A percentile compares a stretch with the other conserved stretches of the same genome.
phyloP scores from a whole-genome alignment of 2,888 invertebrate genomes.

The Galerucella calmariensis region DNA sequence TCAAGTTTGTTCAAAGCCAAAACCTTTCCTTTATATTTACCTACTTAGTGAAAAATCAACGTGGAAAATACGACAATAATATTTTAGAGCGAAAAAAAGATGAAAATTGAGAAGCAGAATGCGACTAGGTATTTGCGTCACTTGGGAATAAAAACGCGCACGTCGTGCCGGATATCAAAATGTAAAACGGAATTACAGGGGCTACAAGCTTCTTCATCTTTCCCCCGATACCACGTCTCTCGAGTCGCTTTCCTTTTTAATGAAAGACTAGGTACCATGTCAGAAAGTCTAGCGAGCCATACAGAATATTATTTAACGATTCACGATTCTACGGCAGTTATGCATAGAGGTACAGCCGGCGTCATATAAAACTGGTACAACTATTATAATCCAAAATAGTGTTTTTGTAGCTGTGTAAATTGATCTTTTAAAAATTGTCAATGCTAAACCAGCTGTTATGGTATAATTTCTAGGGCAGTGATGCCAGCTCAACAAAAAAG shows the following conservation, averaged over 20 bases:
- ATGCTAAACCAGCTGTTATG: too few relatives aligned
- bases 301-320: conserved; percentile 15
- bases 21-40: conserved; percentile 3
- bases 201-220: conserved; percentile 51
- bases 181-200: conserved; percentile 50
- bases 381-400: too few relatives aligned
- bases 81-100: conserved; percentile 20
- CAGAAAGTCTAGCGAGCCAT: conserved; percentile 25
- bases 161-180: conserved; percentile 44
- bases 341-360: too few relatives aligned
- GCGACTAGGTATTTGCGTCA: conserved; percentile 44
- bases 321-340: too few relatives aligned
- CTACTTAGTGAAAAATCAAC: conserved; percentile 12
- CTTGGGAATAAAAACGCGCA: conserved; percentile 21
- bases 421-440: too few relatives aligned
- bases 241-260: conserved; percentile 29
- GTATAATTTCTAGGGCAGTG: too few relatives aligned
- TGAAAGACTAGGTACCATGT: conserved; percentile 29
- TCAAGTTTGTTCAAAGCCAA: conserved; percentile 1
- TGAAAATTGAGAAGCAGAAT: conserved; percentile 34
- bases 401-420: too few relatives aligned
- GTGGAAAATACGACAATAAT: conserved; percentile 12
- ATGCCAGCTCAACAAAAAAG: too few relatives aligned
- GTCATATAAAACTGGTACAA: too few relatives aligned
- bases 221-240: conserved; percentile 42